These are phyloP conservation scores for Diadophis punctatus DNA, from an alignment of 2,113 vertebrate species.

Conservation along the genomic window DNA sequence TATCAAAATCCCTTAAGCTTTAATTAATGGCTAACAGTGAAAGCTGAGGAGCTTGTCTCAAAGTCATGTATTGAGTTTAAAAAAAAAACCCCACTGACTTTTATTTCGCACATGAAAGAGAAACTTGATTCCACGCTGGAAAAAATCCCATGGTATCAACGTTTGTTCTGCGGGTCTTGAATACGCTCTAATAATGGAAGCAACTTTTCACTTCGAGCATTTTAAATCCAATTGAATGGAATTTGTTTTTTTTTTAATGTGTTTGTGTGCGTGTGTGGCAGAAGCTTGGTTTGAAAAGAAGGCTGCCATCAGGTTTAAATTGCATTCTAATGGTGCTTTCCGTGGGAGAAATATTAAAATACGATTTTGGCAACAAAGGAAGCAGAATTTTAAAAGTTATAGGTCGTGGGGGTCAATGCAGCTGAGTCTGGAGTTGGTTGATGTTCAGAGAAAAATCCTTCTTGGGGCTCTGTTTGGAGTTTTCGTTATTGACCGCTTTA, in stretches of 20 bases:
- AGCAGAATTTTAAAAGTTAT: neutral
- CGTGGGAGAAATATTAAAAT: neutral
- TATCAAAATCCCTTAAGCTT: slow-evolving; percentile 66
- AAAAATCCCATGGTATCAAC: neutral
- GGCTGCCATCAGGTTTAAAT: neutral
- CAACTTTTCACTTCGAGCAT: fast-evolving
- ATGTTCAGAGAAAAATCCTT: neutral
- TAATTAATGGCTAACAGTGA: slow-evolving; percentile 54
- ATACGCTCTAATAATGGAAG: neutral
- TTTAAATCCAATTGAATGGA: neutral
- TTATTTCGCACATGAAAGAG: neutral
- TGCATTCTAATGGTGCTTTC: neutral
- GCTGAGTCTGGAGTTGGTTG: neutral
- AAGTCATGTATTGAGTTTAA: neutral
- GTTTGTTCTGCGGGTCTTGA: neutral
- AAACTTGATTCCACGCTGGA: neutral
- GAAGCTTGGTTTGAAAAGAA: neutral
- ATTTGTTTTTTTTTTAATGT: neutral
- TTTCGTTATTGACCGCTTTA: neutral
- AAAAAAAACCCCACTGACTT: neutral
- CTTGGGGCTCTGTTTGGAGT: neutral
- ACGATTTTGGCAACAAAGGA: neutral
- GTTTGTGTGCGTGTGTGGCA: neutral
- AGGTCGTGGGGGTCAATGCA: neutral
- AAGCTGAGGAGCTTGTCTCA: slow-evolving; percentile 22